Base-by-base conservation (phyloP, 2,797 vertebrate genomes). In the Podargus strigoides region DNA sequence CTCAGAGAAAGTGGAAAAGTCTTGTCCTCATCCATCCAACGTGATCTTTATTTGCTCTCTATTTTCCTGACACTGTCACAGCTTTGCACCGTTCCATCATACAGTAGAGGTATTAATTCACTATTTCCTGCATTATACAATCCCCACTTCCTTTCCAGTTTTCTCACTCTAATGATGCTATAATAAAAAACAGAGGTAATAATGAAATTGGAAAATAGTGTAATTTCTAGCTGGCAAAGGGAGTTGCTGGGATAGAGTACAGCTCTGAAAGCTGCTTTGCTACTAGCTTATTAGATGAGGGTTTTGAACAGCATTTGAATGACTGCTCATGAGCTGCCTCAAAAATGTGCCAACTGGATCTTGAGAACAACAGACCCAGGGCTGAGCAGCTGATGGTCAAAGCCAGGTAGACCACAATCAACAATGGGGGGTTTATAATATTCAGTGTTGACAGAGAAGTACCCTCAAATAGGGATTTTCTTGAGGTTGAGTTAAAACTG, bases 151-250 rank as follows among this genome's bases (percentile, higher is more conserved):
- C 92, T 88, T 90, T 95, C 89, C 94, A 96, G 91, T 92, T 94
- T 96, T 97, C 95, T 96, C 95, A 96, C 94, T 86, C 55, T 90
- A 91, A 92, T 88, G 89, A 96, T 91, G 91, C 87, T 82, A 30
- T 95, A 96, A 96, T 97, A 97, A 96, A 97, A 96, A 92, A 37
- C 94, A 96, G 87, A 91, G 82, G 93, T 90, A 96, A 91, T 94
- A 93, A 96, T 90, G 89, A 90, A 93, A 92, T 70, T 60, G 94
- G 95, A 94, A 95, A 95, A 95, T 34, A 63, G 94, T 6, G 37
- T 64, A 74, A 96, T 91, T 95, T 85, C 89, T 88, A 76, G 85
- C 77, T 94, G 91, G 93, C 86, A 80, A 84, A 73, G 21, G 46
- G 50, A 84, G n/a, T 14, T 73, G 69, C 87, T 95, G 94, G 94